Evolutionary conservation across 2,797 vertebrate species (phyloP).

Genomic region (Moxostoma hubbsi): DNA sequence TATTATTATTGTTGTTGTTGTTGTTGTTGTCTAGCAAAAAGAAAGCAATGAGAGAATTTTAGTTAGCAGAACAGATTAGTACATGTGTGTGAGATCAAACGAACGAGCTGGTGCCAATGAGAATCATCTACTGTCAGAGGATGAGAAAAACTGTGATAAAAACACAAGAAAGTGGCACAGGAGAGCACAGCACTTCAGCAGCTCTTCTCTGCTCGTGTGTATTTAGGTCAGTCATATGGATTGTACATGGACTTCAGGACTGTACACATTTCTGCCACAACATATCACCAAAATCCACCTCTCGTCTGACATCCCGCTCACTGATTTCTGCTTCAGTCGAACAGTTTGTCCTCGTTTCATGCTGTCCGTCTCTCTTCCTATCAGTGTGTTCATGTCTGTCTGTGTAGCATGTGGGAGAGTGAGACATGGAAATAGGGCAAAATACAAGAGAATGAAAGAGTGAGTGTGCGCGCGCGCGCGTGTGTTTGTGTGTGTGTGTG

Average conservation of each 20-base stretch:
- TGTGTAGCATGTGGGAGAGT: background rate
- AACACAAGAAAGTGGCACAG: constrained; percentile 3
- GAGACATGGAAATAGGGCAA: background rate
- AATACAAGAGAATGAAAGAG: background rate
- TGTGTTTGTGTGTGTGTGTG: background rate
- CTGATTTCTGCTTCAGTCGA: background rate
- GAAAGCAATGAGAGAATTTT: background rate
- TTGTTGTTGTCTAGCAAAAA: background rate
- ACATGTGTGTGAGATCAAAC: background rate
- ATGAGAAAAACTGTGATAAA: constrained; percentile 27
- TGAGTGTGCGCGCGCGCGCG: background rate
- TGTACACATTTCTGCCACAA: background rate
- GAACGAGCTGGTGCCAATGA: background rate
- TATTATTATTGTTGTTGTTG: too few species aligned
- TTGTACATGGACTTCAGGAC: constrained; percentile 64
- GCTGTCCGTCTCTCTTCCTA: background rate
- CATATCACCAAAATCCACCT: background rate
- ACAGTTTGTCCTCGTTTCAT: background rate
- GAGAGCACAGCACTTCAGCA: background rate
- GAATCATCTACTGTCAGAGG: constrained; percentile 25
- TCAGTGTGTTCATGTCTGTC: background rate
- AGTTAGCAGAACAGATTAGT: constrained; percentile 19
- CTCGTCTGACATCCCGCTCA: background rate
- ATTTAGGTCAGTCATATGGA: constrained; percentile 79
- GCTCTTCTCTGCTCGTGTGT: constrained; percentile 55